A percentile compares a stretch with the other conserved stretches of the same genome.
phyloP scores from a whole-genome alignment of 1,140 invertebrate genomes.

The Magallana ariakensis region DNA sequence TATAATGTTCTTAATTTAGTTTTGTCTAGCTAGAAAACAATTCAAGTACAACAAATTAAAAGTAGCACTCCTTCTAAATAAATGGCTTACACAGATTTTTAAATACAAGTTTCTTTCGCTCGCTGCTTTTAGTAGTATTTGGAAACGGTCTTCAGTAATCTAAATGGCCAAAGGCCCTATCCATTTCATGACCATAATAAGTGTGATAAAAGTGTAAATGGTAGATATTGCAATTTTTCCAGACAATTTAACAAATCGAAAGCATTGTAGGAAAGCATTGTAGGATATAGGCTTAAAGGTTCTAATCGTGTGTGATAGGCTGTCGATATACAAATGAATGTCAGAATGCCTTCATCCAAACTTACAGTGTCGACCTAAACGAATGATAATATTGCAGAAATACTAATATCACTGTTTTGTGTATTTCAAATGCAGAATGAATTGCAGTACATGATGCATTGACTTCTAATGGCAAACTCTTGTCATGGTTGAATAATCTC shows the following conservation, averaged over 20 bases:
- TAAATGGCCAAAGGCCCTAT: too few species aligned
- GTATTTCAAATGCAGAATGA: slow-evolving; percentile 9
- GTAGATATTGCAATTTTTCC: too few species aligned
- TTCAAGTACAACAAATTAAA: not conserved
- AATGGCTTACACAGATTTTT: not conserved
- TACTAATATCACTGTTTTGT: not conserved
- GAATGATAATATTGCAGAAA: slow-evolving; percentile 23
- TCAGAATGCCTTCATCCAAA: not conserved
- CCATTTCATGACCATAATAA: too few species aligned
- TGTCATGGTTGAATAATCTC: slow-evolving; percentile 22
- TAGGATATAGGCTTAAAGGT: too few species aligned
- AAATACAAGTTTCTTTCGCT: not conserved
- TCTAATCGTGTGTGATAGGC: too few species aligned
- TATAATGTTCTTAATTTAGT: slow-evolving; percentile 18
- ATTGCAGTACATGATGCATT: not conserved
- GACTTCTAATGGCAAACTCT: not conserved
- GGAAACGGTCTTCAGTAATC: not conserved
- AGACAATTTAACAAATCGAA: too few species aligned
- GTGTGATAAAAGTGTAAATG: too few species aligned
- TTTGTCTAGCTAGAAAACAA: slow-evolving; percentile 7
- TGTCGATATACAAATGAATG: too few species aligned
- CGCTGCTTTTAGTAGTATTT: not conserved
- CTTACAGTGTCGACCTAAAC: not conserved
- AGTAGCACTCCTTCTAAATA: slow-evolving; percentile 18
- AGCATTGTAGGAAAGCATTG: too few species aligned